These are phyloP conservation scores for Squalus acanthias DNA, from an alignment of 2,797 vertebrate genomes.

Conservation along the genomic window DNA sequence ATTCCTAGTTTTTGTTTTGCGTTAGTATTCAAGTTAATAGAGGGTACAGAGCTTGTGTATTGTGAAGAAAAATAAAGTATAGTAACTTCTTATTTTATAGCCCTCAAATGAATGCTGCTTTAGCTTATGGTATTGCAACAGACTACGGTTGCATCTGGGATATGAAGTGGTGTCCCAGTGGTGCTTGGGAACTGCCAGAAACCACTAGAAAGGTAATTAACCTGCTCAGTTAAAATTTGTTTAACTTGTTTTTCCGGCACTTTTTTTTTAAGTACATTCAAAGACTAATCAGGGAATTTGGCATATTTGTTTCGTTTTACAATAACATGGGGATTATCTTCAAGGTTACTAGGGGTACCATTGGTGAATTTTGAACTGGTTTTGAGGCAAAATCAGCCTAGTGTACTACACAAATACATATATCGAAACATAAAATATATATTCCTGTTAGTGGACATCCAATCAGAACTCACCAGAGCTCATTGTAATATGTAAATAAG, in stretches of 20 bases:
- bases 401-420: too few relatives aligned
- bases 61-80: not conserved
- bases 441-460: not conserved
- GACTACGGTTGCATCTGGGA: slow-evolving; percentile 82
- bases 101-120: slow-evolving; percentile 54
- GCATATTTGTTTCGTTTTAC: not conserved
- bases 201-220: slow-evolving; percentile 63
- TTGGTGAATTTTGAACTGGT: not conserved
- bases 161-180: slow-evolving; percentile 89
- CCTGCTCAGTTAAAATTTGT: not conserved
- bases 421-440: not conserved
- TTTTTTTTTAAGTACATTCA: not conserved
- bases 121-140: slow-evolving; percentile 77
- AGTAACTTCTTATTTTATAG: slow-evolving; percentile 51
- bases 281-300: not conserved
- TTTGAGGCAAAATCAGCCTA: not conserved
- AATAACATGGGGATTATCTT: not conserved
- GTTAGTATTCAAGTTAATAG: not conserved
- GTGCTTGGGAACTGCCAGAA: slow-evolving; percentile 78
- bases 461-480: not conserved
- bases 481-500: not conserved
- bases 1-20: not conserved
- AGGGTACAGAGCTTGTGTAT: not conserved
- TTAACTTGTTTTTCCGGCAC: not conserved
- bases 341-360: not conserved